Evolutionary conservation across 1,140 invertebrate species (phyloP).

Genomic region (Drosophila triauraria): DNA sequence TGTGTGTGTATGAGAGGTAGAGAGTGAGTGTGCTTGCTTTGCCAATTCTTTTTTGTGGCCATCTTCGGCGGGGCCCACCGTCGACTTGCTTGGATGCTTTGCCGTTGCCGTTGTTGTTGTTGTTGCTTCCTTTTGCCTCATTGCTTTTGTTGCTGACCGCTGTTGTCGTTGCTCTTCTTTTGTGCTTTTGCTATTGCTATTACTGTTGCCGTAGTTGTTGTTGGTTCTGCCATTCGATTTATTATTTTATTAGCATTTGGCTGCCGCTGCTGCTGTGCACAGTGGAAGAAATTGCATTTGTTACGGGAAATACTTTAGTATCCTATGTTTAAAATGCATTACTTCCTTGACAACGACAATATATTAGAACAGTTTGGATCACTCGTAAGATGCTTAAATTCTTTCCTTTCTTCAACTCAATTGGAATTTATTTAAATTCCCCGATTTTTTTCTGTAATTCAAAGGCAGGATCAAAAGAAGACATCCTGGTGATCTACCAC

Average conservation of each 20-base stretch:
- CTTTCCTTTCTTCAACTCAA: no score
- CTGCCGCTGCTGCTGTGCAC: constrained; percentile 39
- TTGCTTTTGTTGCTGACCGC: constrained; percentile 62
- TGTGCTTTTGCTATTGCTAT: constrained; percentile 24
- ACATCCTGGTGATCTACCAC: no score
- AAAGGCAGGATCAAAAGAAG: no score
- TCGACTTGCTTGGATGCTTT: constrained; percentile 73
- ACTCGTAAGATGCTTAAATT: no score
- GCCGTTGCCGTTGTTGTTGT: constrained; percentile 34
- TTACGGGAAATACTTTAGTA: not conserved
- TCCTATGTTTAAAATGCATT: no score
- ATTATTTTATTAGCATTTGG: constrained; percentile 80
- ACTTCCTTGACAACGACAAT: no score
- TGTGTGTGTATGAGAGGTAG: constrained; percentile 3
- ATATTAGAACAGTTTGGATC: no score
- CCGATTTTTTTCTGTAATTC: no score
- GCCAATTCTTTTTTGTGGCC: constrained; percentile 65
- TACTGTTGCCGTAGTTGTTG: not conserved
- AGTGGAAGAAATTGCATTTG: constrained; percentile 35
- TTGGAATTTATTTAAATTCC: no score
- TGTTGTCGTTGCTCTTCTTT: constrained; percentile 53
- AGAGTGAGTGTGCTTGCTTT: constrained; percentile 32
- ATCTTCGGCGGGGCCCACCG: constrained; percentile 58
- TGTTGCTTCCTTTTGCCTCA: constrained; percentile 40
- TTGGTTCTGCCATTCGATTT: constrained; percentile 68